Evolutionary conservation across 1,140 invertebrate genomes (phyloP).

Genomic region (Cheumatopsyche charites): DNA sequence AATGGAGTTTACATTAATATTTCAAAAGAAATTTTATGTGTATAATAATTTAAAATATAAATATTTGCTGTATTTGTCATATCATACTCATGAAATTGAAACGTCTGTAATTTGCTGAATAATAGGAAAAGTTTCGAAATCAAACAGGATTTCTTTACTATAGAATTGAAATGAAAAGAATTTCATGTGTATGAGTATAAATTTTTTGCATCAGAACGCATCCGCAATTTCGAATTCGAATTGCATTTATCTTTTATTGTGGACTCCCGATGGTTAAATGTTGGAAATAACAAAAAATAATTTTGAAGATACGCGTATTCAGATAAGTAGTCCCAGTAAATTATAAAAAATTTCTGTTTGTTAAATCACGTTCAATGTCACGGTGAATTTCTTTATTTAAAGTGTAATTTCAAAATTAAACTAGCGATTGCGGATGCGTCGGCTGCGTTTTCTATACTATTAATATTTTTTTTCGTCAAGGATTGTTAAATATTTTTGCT

Average conservation of each 20-base stretch:
- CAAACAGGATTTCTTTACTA: no score
- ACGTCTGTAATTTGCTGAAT: no score
- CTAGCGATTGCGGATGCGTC: conserved; percentile 8
- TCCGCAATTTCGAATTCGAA: neutral
- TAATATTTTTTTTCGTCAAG: conserved; percentile 13
- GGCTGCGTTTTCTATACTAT: neutral
- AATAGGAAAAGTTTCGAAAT: no score
- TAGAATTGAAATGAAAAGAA: no score
- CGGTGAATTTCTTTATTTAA: no score
- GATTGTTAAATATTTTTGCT: conserved; percentile 17
- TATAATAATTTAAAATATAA: conserved; percentile 25
- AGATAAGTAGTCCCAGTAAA: conserved; percentile 9
- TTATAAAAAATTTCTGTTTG: no score
- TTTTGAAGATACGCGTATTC: neutral
- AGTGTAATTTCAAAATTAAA: no score
- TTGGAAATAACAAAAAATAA: no score
- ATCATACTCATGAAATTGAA: conserved; percentile 25
- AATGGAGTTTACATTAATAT: neutral
- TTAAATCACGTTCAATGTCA: no score
- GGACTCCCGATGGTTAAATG: neutral
- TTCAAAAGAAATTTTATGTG: conserved; percentile 11
- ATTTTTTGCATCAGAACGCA: conserved; percentile 20
- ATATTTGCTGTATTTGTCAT: conserved; percentile 24
- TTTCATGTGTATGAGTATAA: conserved; percentile 25
- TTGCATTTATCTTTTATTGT: conserved; percentile 9